Base-by-base conservation (phyloP, 2,888 invertebrate genomes). In the Cryptophagus acutangulus region DNA sequence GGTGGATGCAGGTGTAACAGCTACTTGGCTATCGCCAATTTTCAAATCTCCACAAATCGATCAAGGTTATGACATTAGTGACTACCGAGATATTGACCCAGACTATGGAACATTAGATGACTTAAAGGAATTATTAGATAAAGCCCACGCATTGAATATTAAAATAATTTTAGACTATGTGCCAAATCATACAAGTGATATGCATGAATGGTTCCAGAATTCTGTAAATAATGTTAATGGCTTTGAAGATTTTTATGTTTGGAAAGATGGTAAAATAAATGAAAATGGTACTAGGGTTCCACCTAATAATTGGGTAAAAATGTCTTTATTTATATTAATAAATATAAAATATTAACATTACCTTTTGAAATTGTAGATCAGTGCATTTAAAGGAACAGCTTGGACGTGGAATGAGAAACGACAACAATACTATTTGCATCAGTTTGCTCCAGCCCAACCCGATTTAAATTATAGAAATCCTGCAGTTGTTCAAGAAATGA, bases 1-100 rank as follows among this genome's bases (percentile, higher is more conserved):
- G 3, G 51, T 54, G 36, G 79, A 84, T 4, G 71, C 84, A 1
- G 85, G 86, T 0, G 74, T 90, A 0, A 79, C 78, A 6, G 84
- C 83, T 0, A 76, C 87, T 38, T 90, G 91, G 89, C 69, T 93
- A 41, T 89, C 88, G 0, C 90, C 92, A 0, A 84, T 93, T 55
- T 89, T 82, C 67, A 72, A 74, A 39, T 89, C 89, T 0, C 90
- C 91, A 0, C 85, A 87, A 84, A 74, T 78, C 0, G 92, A 93
- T 69, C 85, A 86, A 62, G 92, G 92, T 0, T 92, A 92, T 55
- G 92, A 93, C 61, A 84, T 92, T 52, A 79, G 84, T 17, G 77
- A 91, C 69, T 90, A 84, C 65, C 78, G 71, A 38, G 74, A 76
- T 13, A 78, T 92, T 17, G 82, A 89, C 51, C 66, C 79, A 0